Base-by-base conservation (phyloP, 1,140 invertebrate species). In the Megalopta genalis region DNA sequence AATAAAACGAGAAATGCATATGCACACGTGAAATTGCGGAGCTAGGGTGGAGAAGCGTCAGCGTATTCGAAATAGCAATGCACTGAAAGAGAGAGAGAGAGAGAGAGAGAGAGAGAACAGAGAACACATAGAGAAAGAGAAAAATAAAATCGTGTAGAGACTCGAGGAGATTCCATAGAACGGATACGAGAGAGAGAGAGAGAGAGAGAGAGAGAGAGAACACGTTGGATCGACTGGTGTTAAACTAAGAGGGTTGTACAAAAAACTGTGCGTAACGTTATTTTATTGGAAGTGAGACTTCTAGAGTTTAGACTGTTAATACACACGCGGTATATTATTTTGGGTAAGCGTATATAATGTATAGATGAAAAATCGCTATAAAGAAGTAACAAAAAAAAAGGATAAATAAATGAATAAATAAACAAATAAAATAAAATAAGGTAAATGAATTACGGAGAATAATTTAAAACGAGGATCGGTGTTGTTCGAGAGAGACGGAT, bases 281-380 rank as follows among this genome's bases (percentile, higher is more conserved):
- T 87, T 90, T 91, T 87, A 86, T 88, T 70, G 79, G 86, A 87
- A 88, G 86, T 86, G 85, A 88, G 84, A 90, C 84, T 82, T 63
- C 77, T 90, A 89, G 85, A 83, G 83, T 90, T 52, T 92, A 91
- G 89, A 86, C 71, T 91, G 88, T 91, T 90, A 85, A 90, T 88
- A 87, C 32, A 21, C 67, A 64, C 76, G 63, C 82, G 89, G 87
- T 91, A 90, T 88, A 90, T 90, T 92, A 91, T 91, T 90, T 91
- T 90, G 84, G 88, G 82, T 91, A 91, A 90, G 83, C 70, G 63
- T 87, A 21, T 52, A 21, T 52, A 52, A 88, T 82, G 59, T 88
- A 86, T 88, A 88, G 78, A 67, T 46, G 54, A 75, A 54, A 52
- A 76, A 46, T 64, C 54, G 37, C 76, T 8, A 18, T 57, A 46